A percentile compares a stretch with the other conserved stretches of the same genome.
phyloP scores from a whole-genome alignment of 2,888 invertebrate species.

The Drosophila anceps region DNA sequence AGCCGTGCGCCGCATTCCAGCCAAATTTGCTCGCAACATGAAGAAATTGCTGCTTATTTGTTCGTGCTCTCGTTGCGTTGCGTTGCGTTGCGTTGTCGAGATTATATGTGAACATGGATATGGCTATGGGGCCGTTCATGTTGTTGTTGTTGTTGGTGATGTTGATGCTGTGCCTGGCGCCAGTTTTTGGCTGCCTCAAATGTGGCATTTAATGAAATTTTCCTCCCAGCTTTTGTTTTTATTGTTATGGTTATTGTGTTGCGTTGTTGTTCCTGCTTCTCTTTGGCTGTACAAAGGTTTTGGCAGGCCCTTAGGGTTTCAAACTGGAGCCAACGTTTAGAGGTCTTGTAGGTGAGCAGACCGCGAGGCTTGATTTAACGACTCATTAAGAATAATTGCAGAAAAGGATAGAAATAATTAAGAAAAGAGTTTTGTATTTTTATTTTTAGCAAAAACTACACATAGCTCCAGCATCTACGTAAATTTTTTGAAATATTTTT shows the following conservation, averaged over 20 bases:
- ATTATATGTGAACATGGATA: conserved; percentile 68
- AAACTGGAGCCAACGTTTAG: conserved; percentile 24
- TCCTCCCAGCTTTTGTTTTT: conserved; percentile 33
- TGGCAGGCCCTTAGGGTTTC: conserved; percentile 63
- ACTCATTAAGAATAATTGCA: neutral
- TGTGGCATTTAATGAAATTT: conserved; percentile 83
- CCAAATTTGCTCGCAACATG: conserved; percentile 80
- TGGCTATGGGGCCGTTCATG: conserved; percentile 34
- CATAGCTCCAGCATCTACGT: neutral
- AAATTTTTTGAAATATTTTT: neutral
- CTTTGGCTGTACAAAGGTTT: conserved; percentile 52
- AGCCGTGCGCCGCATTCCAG: conserved; percentile 64
- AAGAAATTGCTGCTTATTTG: conserved; percentile 79
- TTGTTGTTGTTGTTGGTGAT: conserved; percentile 15
- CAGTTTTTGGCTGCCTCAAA: conserved; percentile 80
- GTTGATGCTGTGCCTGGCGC: conserved; percentile 74
- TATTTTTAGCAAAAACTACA: no score
- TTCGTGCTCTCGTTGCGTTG: conserved; percentile 64
- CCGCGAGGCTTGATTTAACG: neutral
- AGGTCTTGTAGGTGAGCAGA: conserved; percentile 39
- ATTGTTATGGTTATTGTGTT: conserved; percentile 35
- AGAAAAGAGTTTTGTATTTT: neutral
- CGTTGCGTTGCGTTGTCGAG: conserved; percentile 65
- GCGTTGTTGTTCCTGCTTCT: conserved; percentile 38
- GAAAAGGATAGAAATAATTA: neutral